A percentile compares a stretch with the other conserved stretches of the same genome.
phyloP scores from a whole-genome alignment of 1,140 invertebrate species.

The Drosophila funebris region DNA sequence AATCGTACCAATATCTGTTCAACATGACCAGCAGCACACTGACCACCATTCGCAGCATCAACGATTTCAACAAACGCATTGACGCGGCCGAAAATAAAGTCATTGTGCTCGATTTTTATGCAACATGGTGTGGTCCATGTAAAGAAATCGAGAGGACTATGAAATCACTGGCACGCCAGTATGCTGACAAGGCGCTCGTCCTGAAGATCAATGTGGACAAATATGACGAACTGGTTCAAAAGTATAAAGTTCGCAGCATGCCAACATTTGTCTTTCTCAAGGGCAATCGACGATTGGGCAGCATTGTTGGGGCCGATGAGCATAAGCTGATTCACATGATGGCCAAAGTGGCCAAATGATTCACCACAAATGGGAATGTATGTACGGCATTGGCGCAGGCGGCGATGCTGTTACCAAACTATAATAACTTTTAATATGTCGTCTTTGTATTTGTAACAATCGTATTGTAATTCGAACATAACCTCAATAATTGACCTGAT shows the following conservation, averaged over 20 bases:
- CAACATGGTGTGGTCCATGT: conserved; percentile 86
- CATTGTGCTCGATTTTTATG: conserved; percentile 86
- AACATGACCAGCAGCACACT: conserved; percentile 22
- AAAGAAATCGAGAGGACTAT: conserved; percentile 85
- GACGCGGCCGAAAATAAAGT: conserved; percentile 85
- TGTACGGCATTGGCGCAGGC: background rate
- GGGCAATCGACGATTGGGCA: conserved; percentile 23
- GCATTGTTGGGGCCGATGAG: conserved; percentile 54
- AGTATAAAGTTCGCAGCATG: conserved; percentile 52
- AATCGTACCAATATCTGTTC: background rate
- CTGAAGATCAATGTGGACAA: conserved; percentile 64
- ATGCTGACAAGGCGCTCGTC: conserved; percentile 42
- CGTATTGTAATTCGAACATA: background rate
- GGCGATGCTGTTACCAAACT: background rate
- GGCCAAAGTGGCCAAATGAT: conserved; percentile 45
- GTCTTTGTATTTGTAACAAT: conserved; percentile 10
- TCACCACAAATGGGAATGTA: no score
- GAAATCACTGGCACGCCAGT: conserved; percentile 42
- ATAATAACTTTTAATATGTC: background rate
- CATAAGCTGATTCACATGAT: conserved; percentile 48
- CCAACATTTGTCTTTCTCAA: conserved; percentile 62
- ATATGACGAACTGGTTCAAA: conserved; percentile 41
- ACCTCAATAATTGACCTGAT: background rate
- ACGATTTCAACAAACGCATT: conserved; percentile 70
- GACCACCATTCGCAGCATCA: conserved; percentile 40